Evolutionary conservation across 2,797 vertebrate genomes (phyloP).

Genomic region (Enteromius thamalakanensis): DNA sequence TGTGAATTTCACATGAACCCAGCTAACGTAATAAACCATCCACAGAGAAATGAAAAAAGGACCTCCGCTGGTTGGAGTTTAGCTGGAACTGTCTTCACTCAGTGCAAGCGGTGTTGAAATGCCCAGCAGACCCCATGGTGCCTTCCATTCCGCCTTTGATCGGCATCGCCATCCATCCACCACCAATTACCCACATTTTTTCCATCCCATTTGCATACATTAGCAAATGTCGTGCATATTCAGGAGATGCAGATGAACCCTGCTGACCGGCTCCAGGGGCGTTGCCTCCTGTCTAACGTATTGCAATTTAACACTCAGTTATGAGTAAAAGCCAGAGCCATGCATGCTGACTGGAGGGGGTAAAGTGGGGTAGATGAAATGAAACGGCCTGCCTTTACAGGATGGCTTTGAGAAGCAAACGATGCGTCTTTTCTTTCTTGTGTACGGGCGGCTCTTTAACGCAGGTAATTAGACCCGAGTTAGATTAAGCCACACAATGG

Average conservation of each 20-base stretch:
- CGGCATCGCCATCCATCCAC: constrained; percentile 20
- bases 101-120: constrained; percentile 1
- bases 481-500: constrained; percentile 63
- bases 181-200: constrained; percentile 48
- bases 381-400: constrained; percentile 37
- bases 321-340: constrained; percentile 1
- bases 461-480: constrained; percentile 66
- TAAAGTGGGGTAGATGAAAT: neutral
- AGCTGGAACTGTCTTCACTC: constrained; percentile 6
- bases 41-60: neutral
- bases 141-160: constrained; percentile 15
- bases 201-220: constrained; percentile 51
- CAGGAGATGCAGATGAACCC: constrained; percentile 43
- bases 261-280: constrained; percentile 38
- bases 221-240: constrained; percentile 34
- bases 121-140: constrained; percentile 29
- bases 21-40: neutral
- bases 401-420: constrained; percentile 27
- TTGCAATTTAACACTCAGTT: constrained; percentile 49
- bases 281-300: constrained; percentile 35
- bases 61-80: constrained; percentile 9
- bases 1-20: neutral
- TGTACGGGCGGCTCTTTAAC: constrained; percentile 64
- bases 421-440: constrained; percentile 28
- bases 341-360: constrained; percentile 44